Evolutionary conservation across 1,140 invertebrate species (phyloP), one percentile per base, ranked within the genome.

Genomic region (Drosophila orosa): DNA sequence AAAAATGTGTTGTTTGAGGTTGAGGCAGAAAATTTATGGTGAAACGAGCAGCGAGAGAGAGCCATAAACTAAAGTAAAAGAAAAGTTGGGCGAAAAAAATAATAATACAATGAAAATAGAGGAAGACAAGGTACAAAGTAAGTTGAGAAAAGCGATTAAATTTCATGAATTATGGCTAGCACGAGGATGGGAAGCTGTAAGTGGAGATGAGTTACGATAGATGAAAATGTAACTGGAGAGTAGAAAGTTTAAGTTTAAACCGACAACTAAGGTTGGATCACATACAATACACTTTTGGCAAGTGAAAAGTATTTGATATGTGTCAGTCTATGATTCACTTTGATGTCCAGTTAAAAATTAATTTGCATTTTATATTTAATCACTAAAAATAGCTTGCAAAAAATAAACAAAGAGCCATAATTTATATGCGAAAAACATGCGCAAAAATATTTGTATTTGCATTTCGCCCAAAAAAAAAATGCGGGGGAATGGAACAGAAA

Each of bases 81-180:
- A 27, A 52, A 77, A 57, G 39, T 69, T 65, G 25, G 42, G 24
- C 25, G 19, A 31, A 13, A 35, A 50, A 45, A 13, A 55, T 13
- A 72, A 61, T 42, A 68, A 45, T 39, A 63, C 42, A 74, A 29
- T 39, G 29, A 33, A 68, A 33, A 65, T 37, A 39, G 25, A 44
- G 59, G 40, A 58, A 44, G 37, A 31, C 66, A 59, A 61, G 27
- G 15, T 54, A 62, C 55, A 63, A 74, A 63, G 42, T 61, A 62
- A 71, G 60, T 56, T 66, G 62, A 74, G 57, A 80, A 85, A 78
- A 63, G 65, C 78, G 69, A 87, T 86, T 87, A 82, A 75, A 78
- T 76, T 76, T 65, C 71, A 78, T 79, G 80, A 86, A 79, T 73
- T 82, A 86, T 82, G 83, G 44, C 71, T 62, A 72, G 61, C 50